Base-by-base conservation (phyloP, 2,888 invertebrate genomes). In the Hololepta plana region DNA sequence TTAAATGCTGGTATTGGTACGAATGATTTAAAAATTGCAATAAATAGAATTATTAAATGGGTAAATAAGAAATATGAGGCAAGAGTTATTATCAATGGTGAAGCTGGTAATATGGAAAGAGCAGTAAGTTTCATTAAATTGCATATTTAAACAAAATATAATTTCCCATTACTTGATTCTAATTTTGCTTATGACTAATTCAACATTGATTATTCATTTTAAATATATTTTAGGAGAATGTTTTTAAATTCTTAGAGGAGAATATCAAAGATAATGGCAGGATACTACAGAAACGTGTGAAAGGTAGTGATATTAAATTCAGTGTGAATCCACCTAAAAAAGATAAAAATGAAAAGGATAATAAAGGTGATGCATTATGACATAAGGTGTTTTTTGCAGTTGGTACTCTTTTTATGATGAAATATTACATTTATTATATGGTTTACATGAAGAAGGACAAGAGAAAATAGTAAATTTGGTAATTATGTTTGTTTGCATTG, bases 31-130 rank as follows among this genome's bases (percentile, higher is more conserved):
- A 54, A 62, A 43, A 65, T 67, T 4, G 59, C 66, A 32, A 48
- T 71, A 0, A 72, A 67, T 32, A 72, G 72, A 45, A 67, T 75
- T 37, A 33, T 52, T 1, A 76, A 74, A 51, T 67, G 75, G 58
- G 40, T 75, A 4, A 52, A 53, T n/a, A 76, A 74, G 41, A 60
- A 59, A 5, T 64, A 67, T 52, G 72, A 74, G 57, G 67, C 76
- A 3, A 56, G 59, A 44, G 54, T 71, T 23, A 51, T 67, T 15
- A 60, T 72, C 29, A 55, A 57, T 39, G 64, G 62, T 8, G 59
- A 59, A 31, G 49, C 46, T 30, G 35, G 37, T 23, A 55, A 52
- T 36, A 53, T 53, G 41, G 53, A 40, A 24, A 47, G 43, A 43
- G 41, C 46, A 30, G 57, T 58, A 45, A 48, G 52, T 50, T 11